Evolutionary conservation across 2,113 vertebrate species (phyloP), one percentile per base, ranked within the genome.

Genomic region (Rhinopomastus cyanomelas): DNA sequence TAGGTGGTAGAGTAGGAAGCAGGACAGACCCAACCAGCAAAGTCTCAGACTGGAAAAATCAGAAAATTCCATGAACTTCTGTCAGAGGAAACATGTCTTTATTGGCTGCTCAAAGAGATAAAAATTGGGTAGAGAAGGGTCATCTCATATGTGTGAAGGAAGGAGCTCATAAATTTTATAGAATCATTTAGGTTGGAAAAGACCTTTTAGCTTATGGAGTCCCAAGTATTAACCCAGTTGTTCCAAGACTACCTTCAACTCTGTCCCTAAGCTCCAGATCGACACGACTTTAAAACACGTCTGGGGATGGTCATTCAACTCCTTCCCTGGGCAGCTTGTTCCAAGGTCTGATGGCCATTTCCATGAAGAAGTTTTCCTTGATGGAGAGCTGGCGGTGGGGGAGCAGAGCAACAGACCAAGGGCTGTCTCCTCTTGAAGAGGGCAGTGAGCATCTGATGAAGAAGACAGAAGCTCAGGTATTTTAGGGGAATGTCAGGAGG

Each of bases 1-100:
- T 94, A 94, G 95, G 80, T 94, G 94, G 90, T 60, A 88, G 9
- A 86, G 86, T 36, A 94, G 85, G 68, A 93, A 64, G 60, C 32
- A 21, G 57, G 29, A 93, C 36, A 7, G 55, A 6, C 51, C 10
- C 16, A 1, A 21, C 16, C 69, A 0, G 0, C 42, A 21, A 57
- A 27, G 34, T 22, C 81, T 53, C 34, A 8, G 36, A 48, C 8
- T 7, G 2, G 27, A 29, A 79, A 82, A 81, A 32, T 5, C n/a
- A 46, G 48, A 59, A 69, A 75, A 65, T 30, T 30, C 30, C n/a
- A 81, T 37, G 21, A 61, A 49, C 16, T 66, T 39, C 48, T 72
- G n/a, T 1, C 1, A 1, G 26, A 60, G 27, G 30, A 56, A 64
- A 34, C 6, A 8, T 10, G 42, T 17, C 22, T 46, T n/a, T 29